Evolutionary conservation across 2,888 invertebrate genomes (phyloP), one percentile per base, ranked within the genome.

Genomic region (Mythimna ferrago): DNA sequence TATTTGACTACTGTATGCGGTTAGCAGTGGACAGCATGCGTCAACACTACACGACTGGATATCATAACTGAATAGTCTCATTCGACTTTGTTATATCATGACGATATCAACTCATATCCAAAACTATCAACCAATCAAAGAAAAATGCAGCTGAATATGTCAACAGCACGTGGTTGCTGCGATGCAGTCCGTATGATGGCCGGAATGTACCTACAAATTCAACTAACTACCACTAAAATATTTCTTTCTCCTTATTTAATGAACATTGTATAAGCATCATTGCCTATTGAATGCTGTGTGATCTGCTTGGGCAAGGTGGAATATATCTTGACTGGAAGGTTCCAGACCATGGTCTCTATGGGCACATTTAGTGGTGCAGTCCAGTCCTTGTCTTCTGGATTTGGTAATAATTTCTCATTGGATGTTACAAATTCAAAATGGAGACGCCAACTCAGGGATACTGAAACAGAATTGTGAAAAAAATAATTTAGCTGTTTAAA

Each of bases 271-370:
- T 96, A 96, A 35, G 94, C 94, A 89, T 96, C 96, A 92, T 92
- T 95, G 56, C 93, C 95, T 21, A 94, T 90, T 76, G 96, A 94
- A 86, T 97, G 97, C 87, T 98, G 98, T 62, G 97, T 97, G 35
- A 98, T 98, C 91, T 98, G 98, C 82, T 97, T 96, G 0, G 99
- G 99, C 81, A 98, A 97, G 9, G 99, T 99, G 0, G 99, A 98
- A 94, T 98, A 99, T 75, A 99, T 97, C 89, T 98, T 98, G 69
- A 99, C 98, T 0, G 99, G 99, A 70, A 99, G 96, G 95, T 99
- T 99, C 99, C 99, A 99, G 19, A 99, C 98, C 99, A 99, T 99
- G 0, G 99, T 99, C 94, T 99, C 99, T 74, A 99, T 99, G 16
- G 98, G 98, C 48, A 99, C 96, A 82, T 98, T 97, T 3, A 97